phyloP scores from a whole-genome alignment of 2,888 invertebrate species.

The Ectemnius lituratus region DNA sequence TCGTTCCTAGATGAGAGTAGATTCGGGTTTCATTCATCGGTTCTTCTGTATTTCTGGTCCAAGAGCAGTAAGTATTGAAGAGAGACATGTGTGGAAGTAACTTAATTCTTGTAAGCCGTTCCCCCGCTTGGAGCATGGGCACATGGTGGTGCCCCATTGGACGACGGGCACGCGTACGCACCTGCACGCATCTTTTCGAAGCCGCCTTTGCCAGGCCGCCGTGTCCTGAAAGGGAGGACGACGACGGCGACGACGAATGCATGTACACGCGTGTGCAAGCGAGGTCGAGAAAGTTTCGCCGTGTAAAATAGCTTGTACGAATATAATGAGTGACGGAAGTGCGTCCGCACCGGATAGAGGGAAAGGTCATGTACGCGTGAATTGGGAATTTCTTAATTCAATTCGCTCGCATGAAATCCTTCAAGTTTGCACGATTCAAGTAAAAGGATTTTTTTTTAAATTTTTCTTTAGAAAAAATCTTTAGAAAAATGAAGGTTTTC shows the following conservation, averaged over 20 bases:
- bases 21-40: too few species aligned
- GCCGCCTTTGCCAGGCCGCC: slow-evolving; percentile 59
- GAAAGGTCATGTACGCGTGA: slow-evolving; percentile 17
- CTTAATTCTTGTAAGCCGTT: slow-evolving; percentile 27
- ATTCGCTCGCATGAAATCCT: slow-evolving; percentile 4
- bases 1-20: too few species aligned
- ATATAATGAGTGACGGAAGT: slow-evolving; percentile 50
- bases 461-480: not conserved
- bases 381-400: slow-evolving; percentile 29
- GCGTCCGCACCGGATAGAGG: slow-evolving; percentile 37
- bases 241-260: slow-evolving; percentile 36
- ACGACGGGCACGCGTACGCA: slow-evolving; percentile 74
- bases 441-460: not conserved
- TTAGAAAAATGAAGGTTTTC: not conserved
- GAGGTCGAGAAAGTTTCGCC: slow-evolving; percentile 54
- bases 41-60: too few species aligned
- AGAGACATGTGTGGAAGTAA: not conserved
- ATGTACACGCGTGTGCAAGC: slow-evolving; percentile 22
- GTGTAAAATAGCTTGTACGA: slow-evolving; percentile 42
- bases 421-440: not conserved
- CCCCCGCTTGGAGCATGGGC: slow-evolving; percentile 16
- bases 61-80: not conserved
- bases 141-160: slow-evolving; percentile 65
- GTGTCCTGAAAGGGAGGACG: too few species aligned
- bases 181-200: slow-evolving; percentile 69